Evolutionary conservation across 2,888 invertebrate species (phyloP).

Genomic region (Drosophila dives): DNA sequence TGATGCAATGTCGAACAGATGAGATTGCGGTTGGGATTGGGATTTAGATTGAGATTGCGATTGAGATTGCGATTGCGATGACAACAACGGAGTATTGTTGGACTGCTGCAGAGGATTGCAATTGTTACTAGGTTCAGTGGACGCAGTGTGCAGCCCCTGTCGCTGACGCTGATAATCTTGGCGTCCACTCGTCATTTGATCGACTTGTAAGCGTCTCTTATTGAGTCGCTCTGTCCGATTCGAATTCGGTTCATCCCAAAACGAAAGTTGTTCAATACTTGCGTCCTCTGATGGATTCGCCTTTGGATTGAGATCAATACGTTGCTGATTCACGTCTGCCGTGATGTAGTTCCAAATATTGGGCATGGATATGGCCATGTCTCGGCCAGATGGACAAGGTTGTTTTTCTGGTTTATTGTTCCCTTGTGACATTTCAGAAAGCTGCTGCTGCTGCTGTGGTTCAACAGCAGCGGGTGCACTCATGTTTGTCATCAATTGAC

Average conservation of each 20-base stretch:
- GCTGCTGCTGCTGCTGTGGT: neutral
- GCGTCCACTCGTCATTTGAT: neutral
- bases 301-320: neutral
- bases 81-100: neutral
- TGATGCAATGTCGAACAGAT: neutral
- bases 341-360: neutral
- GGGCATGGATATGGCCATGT: neutral
- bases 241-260: neutral
- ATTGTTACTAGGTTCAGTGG: neutral
- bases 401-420: neutral
- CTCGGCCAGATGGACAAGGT: neutral
- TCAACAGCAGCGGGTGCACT: neutral
- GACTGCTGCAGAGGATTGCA: neutral
- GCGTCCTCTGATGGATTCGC: neutral
- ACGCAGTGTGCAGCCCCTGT: no score
- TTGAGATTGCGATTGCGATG: slow-evolving; percentile 4
- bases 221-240: neutral
- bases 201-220: slow-evolving; percentile 26
- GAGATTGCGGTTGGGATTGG: slow-evolving; percentile 6
- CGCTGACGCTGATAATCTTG: neutral
- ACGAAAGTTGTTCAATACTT: neutral
- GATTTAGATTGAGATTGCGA: neutral
- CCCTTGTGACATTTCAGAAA: neutral
- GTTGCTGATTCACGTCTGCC: neutral
- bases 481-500: neutral